phyloP scores from a whole-genome alignment of 2,888 invertebrate genomes.

The Trachelus iudaicus region DNA sequence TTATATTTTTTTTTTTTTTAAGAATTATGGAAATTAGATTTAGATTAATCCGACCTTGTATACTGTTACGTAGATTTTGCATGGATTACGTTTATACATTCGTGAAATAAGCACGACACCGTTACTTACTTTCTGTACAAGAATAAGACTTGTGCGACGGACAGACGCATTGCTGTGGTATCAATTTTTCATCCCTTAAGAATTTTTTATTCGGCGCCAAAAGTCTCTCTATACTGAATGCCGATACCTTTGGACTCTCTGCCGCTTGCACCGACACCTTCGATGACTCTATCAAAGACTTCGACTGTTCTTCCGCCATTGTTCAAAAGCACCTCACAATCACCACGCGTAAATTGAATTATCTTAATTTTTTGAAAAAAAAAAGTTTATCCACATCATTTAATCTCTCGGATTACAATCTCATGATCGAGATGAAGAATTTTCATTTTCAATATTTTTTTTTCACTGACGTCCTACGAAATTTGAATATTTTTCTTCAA shows the following conservation, averaged over 20 bases:
- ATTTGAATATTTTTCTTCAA: background rate
- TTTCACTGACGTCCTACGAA: slow-evolving; percentile 23
- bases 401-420: no score
- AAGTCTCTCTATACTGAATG: slow-evolving; percentile 60
- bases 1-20: background rate
- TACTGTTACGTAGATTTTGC: no score
- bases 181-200: slow-evolving; percentile 23
- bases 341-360: no score
- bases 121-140: no score
- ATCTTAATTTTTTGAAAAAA: no score
- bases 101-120: no score
- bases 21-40: no score
- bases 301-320: slow-evolving; percentile 42
- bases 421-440: no score
- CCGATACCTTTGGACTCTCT: slow-evolving; percentile 40
- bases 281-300: slow-evolving; percentile 21
- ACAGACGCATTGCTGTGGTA: slow-evolving; percentile 18
- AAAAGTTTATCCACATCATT: no score
- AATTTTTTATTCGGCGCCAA: slow-evolving; percentile 48
- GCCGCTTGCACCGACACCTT: slow-evolving; percentile 27
- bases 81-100: no score
- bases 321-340: background rate
- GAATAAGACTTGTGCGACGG: background rate
- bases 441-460: background rate
- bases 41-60: no score